These are phyloP conservation scores for Paedocypris micromegethes DNA, from an alignment of 2,797 vertebrate genomes.

Conservation along the genomic window DNA sequence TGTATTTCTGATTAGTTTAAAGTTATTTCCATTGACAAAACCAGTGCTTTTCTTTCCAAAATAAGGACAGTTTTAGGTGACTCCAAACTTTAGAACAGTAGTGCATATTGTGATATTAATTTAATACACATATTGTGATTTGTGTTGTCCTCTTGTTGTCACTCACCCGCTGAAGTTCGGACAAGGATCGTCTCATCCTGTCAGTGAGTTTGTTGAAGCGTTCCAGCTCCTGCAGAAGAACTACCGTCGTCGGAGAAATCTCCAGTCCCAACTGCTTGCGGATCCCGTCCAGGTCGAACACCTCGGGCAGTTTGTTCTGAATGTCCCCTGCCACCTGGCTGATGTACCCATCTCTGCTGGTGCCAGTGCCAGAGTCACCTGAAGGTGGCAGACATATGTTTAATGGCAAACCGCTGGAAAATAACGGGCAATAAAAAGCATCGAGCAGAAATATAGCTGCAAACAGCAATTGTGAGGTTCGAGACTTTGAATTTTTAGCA, in stretches of 20 bases:
- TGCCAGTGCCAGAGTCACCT: slow-evolving; percentile 80
- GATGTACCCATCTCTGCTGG: slow-evolving; percentile 86
- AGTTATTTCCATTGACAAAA: too few relatives aligned
- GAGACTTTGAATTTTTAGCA: too few relatives aligned
- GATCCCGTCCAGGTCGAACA: slow-evolving; percentile 82
- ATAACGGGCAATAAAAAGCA: too few relatives aligned
- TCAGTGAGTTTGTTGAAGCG: slow-evolving; percentile 83
- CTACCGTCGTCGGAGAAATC: slow-evolving; percentile 80
- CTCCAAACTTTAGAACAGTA: not conserved
- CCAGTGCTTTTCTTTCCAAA: too few relatives aligned
- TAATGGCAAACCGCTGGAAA: too few relatives aligned
- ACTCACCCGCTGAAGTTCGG: slow-evolving; percentile 83
- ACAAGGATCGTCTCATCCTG: slow-evolving; percentile 78
- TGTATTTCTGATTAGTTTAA: too few relatives aligned
- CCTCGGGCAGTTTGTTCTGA: slow-evolving; percentile 79
- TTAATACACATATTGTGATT: not conserved
- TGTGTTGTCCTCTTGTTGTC: not conserved
- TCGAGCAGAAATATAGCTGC: not conserved
- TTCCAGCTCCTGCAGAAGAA: slow-evolving; percentile 89
- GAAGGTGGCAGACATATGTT: not conserved
- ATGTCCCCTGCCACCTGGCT: slow-evolving; percentile 85
- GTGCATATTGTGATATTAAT: not conserved
- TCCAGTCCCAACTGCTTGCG: slow-evolving; percentile 68
- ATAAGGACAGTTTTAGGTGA: too few relatives aligned
- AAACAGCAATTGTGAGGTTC: not conserved